Percentiles rank a stretch among this genome's conserved stretches.
Conservation (phyloP, 2,888 invertebrate genomes). For the Globia sparganii region DNA sequence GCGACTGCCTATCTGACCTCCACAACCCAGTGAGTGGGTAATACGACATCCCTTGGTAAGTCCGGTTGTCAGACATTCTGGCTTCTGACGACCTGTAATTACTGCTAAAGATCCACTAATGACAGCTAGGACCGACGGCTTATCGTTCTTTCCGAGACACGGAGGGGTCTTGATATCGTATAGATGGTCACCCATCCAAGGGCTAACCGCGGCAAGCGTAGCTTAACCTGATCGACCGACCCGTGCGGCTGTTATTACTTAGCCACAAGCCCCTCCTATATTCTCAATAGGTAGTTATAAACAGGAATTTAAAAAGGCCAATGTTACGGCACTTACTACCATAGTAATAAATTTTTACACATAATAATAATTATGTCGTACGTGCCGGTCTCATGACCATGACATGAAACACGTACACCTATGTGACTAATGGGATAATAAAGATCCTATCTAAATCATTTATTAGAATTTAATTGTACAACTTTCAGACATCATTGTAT, state of each 20-base stretch:
- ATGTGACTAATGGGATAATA: conserved; percentile 11
- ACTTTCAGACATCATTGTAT: conserved; percentile 16
- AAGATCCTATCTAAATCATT: conserved; percentile 8
- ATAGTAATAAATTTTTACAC: not conserved
- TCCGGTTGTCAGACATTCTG: too few relatives aligned
- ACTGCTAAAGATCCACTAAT: too few relatives aligned
- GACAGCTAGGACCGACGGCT: too few relatives aligned
- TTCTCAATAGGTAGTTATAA: not conserved
- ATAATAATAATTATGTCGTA: not conserved
- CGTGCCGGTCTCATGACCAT: not conserved
- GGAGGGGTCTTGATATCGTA: too few relatives aligned
- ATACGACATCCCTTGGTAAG: too few relatives aligned
- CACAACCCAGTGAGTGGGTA: too few relatives aligned
- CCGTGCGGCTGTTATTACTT: not conserved
- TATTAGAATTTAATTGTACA: conserved; percentile 21
- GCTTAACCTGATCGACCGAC: not conserved
- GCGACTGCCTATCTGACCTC: too few relatives aligned
- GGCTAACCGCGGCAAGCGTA: too few relatives aligned
- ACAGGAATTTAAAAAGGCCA: not conserved
- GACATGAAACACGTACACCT: not conserved
- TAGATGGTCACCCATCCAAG: too few relatives aligned
- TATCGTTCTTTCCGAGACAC: too few relatives aligned
- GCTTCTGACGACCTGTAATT: too few relatives aligned
- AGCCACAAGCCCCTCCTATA: not conserved
- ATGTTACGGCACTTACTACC: not conserved